Base-by-base conservation (phyloP, 1,140 invertebrate species). In the Drosophila asahinai region DNA sequence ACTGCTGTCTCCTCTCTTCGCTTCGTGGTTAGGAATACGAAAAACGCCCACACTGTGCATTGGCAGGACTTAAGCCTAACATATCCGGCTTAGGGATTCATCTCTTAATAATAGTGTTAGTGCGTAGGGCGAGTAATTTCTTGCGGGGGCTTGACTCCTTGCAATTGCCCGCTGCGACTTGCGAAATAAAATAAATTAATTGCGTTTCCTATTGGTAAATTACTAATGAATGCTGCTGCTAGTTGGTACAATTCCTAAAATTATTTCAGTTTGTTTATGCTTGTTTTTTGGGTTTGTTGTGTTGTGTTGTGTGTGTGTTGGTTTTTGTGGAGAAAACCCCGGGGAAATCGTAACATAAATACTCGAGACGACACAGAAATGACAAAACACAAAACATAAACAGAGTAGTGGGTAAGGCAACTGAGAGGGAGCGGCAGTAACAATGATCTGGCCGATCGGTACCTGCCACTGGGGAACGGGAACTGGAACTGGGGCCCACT, bases 31-130 rank as follows among this genome's bases (percentile, higher is more conserved):
- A 81, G 74, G 83, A 82, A 64, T 78, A 73, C 40, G 33, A 78
- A 70, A 70, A 52, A 47, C 19, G 17, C 47, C 47, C 49, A 68
- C 60, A 22, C 17, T 5, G 72, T 42, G 48, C 77, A 82, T 61
- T 68, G 73, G 30, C 65, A 64, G 40, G 38, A 67, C 83, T 86
- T 86, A 87, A 52, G 45, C 52, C 55, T 83, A 86, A 87, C 83
- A 87, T 83, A 87, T 83, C 75, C 76, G 54, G 47, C 67, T 68
- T 76, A 80, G 30, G 22, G 59, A 27, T 80, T 61, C 19, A 15
- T 36, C 19, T 51, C 61, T 78, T 81, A 86, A 55, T 36, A 30
- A 38, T 66, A 58, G n/a, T 45, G 30, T 65, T 66, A 76, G 54
- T 54, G 49, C 59, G 5, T 74, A 75, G 43, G 49, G 72, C 77